Evolutionary conservation across 1,140 invertebrate species (phyloP).

Genomic region (Argopecten irradians): DNA sequence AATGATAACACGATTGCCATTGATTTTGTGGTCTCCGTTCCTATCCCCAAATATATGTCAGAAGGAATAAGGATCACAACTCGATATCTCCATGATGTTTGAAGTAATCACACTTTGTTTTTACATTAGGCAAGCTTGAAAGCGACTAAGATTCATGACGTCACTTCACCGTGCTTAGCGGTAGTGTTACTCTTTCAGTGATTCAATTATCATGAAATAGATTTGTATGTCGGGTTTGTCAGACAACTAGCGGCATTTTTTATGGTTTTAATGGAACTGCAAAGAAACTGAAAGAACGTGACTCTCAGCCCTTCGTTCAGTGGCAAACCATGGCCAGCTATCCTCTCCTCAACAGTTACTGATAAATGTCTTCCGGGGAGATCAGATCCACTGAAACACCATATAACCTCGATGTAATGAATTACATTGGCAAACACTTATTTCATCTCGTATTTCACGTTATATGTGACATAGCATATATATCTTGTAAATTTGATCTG

Average conservation of each 20-base stretch:
- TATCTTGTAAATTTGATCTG: too few species aligned
- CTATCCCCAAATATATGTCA: not conserved
- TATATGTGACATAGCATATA: too few species aligned
- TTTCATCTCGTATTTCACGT: not conserved
- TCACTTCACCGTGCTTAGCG: not conserved
- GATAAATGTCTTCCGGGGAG: not conserved
- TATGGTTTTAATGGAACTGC: constrained; percentile 11
- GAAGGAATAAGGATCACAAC: not conserved
- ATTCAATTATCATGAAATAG: constrained; percentile 18
- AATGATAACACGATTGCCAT: not conserved
- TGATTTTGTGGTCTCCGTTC: not conserved
- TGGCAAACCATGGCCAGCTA: not conserved
- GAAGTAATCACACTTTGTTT: constrained; percentile 22
- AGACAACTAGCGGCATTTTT: not conserved
- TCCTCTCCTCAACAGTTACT: not conserved
- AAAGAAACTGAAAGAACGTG: not conserved
- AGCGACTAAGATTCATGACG: constrained; percentile 14
- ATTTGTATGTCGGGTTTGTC: constrained; percentile 9
- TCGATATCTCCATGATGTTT: not conserved
- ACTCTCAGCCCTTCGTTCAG: not conserved
- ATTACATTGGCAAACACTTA: not conserved
- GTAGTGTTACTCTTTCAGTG: not conserved
- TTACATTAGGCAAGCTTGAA: constrained; percentile 17
- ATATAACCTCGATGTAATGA: not conserved
- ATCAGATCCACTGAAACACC: not conserved